These are phyloP conservation scores for Psilopsiagon aymara DNA, from an alignment of 2,113 vertebrate species.

Conservation along the genomic window DNA sequence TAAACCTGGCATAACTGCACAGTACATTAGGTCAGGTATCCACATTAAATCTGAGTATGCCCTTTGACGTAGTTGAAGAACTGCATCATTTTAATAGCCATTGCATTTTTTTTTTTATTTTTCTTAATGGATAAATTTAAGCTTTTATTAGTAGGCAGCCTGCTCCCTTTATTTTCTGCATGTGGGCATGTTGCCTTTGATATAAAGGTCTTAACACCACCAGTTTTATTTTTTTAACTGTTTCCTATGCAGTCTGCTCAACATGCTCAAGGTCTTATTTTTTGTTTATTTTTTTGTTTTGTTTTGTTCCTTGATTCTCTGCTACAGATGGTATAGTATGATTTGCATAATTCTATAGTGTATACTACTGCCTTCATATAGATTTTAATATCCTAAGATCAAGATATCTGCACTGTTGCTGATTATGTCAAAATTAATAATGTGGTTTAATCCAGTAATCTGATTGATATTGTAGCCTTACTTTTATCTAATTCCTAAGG, in stretches of 20 bases:
- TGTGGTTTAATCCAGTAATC: not conserved
- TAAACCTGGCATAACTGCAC: conserved; percentile 42
- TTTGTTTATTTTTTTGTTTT: accelerated
- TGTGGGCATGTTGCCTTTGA: conserved; percentile 34
- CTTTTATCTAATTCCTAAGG: not conserved
- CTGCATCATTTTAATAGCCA: conserved; percentile 65
- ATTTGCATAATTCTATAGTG: conserved; percentile 13
- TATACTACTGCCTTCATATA: not conserved
- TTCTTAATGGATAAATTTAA: conserved; percentile 11
- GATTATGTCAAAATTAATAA: not conserved
- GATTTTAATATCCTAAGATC: not conserved
- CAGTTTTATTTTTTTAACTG: conserved; percentile 64
- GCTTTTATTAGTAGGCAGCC: conserved; percentile 47
- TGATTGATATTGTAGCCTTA: not conserved
- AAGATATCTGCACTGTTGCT: not conserved
- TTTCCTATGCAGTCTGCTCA: conserved; percentile 9
- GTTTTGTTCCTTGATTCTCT: not conserved
- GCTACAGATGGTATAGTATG: not conserved
- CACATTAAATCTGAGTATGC: conserved; percentile 30
- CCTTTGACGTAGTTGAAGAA: conserved; percentile 20
- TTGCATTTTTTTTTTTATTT: not conserved
- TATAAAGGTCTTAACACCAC: conserved; percentile 57
- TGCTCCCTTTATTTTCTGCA: conserved; percentile 60
- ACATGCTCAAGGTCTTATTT: not conserved
- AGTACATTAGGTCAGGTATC: conserved; percentile 12